Base-by-base conservation (phyloP, 1,140 invertebrate species). In the Drosophila bocqueti region DNA sequence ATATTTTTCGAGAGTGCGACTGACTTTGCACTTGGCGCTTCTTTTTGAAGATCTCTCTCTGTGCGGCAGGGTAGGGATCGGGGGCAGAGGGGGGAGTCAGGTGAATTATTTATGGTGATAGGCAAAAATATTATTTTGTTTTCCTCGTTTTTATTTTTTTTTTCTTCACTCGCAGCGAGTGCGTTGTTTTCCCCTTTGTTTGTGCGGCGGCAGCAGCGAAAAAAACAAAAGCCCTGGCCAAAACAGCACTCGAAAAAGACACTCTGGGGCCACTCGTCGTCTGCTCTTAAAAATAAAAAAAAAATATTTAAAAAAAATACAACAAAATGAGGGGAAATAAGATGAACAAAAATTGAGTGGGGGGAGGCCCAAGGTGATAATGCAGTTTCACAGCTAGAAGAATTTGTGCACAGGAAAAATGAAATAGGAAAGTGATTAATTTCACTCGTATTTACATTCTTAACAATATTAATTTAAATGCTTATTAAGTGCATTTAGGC, bases 71-170 rank as follows among this genome's bases (percentile, higher is more conserved):
- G 45, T 34, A 29, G 34, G 43, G 38, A 16, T n/a, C 59, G 21
- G 15, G 42, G 52, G 49, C 2, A 9, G 31, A 9, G 46, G 21
- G 16, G 52, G 50, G 21, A 49, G 52, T 63, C 58, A 75, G 75
- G 81, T 91, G 85, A 90, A 90, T 90, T 90, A 90, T 90, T 90
- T 90, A 90, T 90, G 85, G 85, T 90, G 85, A 90, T 90, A 90
- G 85, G 85, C 85, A 90, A 90, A 89, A 89, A 90, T 81, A 71
- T 69, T 84, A 89, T 89, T 89, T 76, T 89, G 71, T 84, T 71
- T 76, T 67, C 67, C 69, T 69, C 15, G 16, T 31, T 24, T 36
- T 57, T 62, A n/a, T 24, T 29, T 57, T 47, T 24, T 24, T 26
- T 50, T 42, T 57, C 16, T 71, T 66, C 34, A 43, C 36, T 49